Percentiles rank a stretch among this genome's conserved stretches.
Conservation (phyloP, 2,113 vertebrate genomes). For the Tricholaema leucomelas region DNA sequence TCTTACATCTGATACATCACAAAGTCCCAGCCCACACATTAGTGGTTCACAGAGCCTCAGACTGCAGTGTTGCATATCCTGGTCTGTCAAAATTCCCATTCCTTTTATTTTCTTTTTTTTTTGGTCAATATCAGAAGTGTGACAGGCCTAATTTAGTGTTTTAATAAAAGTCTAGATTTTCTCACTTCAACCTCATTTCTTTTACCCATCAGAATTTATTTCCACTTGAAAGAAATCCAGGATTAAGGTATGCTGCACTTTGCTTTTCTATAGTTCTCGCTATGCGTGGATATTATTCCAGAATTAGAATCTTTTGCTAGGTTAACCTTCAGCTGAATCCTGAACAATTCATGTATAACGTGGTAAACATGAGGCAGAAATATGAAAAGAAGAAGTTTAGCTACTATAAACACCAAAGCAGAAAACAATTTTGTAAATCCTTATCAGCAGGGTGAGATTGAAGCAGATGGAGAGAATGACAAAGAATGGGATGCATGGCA, state of each 20-base stretch:
- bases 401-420: neutral
- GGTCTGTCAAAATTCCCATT: neutral
- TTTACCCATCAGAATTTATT: neutral
- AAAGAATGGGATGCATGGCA: neutral
- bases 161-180: neutral
- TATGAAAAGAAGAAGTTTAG: neutral
- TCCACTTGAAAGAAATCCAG: neutral
- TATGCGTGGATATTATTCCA: rapidly evolving
- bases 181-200: neutral
- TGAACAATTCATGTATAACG: neutral
- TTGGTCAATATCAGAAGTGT: neutral
- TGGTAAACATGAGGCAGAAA: neutral
- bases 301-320: neutral
- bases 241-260: neutral
- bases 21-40: neutral
- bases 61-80: neutral
- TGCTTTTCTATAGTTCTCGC: neutral
- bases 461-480: slow-evolving; percentile 40
- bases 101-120: neutral
- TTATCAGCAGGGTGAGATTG: neutral
- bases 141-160: neutral
- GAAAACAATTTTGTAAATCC: slow-evolving; percentile 21
- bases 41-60: neutral
- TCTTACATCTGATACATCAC: neutral
- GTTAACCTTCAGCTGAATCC: neutral